These are phyloP conservation scores for Melipona bicolor DNA, from an alignment of 2,888 invertebrate species.

Conservation along the genomic window DNA sequence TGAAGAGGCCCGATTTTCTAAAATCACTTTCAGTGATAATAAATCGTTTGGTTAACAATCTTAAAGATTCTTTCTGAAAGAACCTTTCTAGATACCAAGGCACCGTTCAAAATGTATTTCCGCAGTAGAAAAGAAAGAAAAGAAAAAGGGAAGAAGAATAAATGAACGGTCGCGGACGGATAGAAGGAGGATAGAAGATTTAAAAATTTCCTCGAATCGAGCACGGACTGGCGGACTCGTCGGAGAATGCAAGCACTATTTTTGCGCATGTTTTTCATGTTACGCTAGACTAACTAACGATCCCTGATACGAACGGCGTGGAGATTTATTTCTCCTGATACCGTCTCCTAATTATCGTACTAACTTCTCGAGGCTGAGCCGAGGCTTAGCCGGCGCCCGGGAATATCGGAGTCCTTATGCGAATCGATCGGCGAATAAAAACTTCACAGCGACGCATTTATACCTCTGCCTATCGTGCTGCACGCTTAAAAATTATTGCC, in stretches of 20 bases:
- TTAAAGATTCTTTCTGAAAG: too few species aligned
- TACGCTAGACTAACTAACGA: conserved; percentile 66
- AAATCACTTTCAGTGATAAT: too few species aligned
- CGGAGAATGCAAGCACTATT: conserved; percentile 58
- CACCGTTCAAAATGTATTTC: neutral
- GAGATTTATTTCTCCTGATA: conserved; percentile 75
- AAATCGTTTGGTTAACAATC: too few species aligned
- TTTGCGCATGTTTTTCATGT: conserved; percentile 68
- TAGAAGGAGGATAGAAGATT: neutral
- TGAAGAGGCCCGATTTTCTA: too few species aligned
- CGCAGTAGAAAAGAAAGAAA: neutral
- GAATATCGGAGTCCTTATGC: conserved; percentile 59
- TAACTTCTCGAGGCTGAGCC: conserved; percentile 65
- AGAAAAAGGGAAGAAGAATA: too few species aligned
- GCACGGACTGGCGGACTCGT: conserved; percentile 21
- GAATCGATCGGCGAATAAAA: conserved; percentile 64
- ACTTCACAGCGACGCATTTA: conserved; percentile 56
- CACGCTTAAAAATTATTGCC: conserved; percentile 46
- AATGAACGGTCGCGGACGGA: too few species aligned
- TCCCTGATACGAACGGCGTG: conserved; percentile 68
- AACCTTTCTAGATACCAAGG: neutral
- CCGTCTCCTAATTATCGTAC: conserved; percentile 70
- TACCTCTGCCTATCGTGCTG: conserved; percentile 46
- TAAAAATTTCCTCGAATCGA: conserved; percentile 20
- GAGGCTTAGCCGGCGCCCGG: conserved; percentile 60